Evolutionary conservation across 2,113 vertebrate species (phyloP), one percentile per base, ranked within the genome.

Genomic region (Daphoenositta chrysoptera): DNA sequence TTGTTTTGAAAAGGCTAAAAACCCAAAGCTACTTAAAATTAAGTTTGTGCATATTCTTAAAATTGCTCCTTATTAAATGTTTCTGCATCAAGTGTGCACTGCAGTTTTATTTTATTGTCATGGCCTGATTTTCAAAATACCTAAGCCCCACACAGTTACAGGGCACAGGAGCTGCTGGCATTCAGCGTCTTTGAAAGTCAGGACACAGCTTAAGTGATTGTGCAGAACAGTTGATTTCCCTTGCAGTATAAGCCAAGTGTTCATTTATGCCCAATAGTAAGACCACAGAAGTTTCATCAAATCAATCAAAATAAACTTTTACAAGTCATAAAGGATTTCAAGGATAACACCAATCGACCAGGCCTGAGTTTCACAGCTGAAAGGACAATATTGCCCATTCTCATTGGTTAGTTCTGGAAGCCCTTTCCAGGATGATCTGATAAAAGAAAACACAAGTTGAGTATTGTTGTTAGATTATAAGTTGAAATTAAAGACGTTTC

Each of bases 291-390:
- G 35, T 65, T 82, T 89, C 51, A 92, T 66, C 78, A 90, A 84
- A 91, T 79, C 83, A 86, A 66, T 44, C 73, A 51, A 84, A 84
- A 81, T 28, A 42, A 95, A 84, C 60, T 96, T 97, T 89, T 97
- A 98, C 60, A 98, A 97, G 87, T 99, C 99, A 93, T 99, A 97
- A 27, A 99, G 98, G 56, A 98, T 97, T 95, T 99, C 99, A 89
- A 99, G 98, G 92, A 99, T 81, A 17, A 97, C 97, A 91, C 98
- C 98, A 80, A 99, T 95, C 2, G 99, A 99, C 99, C 99, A 99
- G 76, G 99, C 99, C 97, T 99, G 99, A 28, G 98, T 99, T 98
- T 99, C 99, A 97, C 99, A 99, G 98, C 99, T 99, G 93, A 99
- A 99, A 9, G 99, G 98, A 66, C 99, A 99, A 96, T 98, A 97